Base-by-base conservation (phyloP, 2,888 invertebrate species). In the Aquatica leii region DNA sequence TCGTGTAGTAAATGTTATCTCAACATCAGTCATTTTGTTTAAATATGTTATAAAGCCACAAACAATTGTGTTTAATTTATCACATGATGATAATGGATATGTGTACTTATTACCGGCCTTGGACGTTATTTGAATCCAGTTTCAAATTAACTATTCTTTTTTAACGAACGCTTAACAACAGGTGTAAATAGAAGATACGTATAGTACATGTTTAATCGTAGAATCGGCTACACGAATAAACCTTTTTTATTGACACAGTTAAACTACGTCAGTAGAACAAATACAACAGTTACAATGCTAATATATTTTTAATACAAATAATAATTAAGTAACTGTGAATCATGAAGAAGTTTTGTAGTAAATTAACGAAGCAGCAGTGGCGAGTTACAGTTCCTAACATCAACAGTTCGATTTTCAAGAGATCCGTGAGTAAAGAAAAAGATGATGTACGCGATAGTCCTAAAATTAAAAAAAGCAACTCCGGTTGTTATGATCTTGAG, bases 291-390 rank as follows among this genome's bases (percentile, higher is more conserved):
- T 46, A 46, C 17, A 20, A 20, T 46, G 18, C 41, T 43, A 34
- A 48, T 53, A 18, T 59, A 21, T 31, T 35, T 51, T 43, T 43
- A 52, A 59, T 41, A 43, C 35, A 15, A 50, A 48, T 53, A 40
- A 52, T 52, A 62, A 62, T 57, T 52, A 35, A 57, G 50, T 54
- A 50, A 41, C 18, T 56, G 50, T 34, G 11, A 24, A 58, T 51
- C 56, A 81, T 82, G 82, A 81, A 81, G 73, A 82, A 81, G 70
- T 78, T 81, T 68, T 80, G 77, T 65, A 77, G 77, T 48, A 81
- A 80, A 74, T 74, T 81, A 52, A 71, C 74, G n/a, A 79, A 80
- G 57, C 80, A 78, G 62, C 79, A 81, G 66, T 81, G 81, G 81
- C 73, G 81, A 17, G 74, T 81, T 9, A 80, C 79, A 3, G 78